Conservation (phyloP, 2,888 invertebrate species). For the Orthosia cruda region DNA sequence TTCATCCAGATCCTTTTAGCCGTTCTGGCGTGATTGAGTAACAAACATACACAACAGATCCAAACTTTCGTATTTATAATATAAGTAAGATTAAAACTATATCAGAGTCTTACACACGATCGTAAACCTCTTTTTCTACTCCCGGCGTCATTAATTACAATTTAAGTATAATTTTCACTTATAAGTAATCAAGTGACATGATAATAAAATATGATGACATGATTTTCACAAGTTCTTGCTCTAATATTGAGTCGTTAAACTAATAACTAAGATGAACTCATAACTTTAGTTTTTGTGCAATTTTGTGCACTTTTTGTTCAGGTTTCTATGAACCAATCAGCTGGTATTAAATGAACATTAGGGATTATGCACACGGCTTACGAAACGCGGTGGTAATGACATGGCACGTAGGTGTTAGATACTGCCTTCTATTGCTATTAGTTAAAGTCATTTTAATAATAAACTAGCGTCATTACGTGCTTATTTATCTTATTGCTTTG, state of each 20-base stretch:
- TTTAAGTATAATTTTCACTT: conserved; percentile 39
- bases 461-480: conserved; percentile 9
- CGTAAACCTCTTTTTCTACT: conserved; percentile 25
- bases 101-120: conserved; percentile 7
- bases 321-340: conserved; percentile 64
- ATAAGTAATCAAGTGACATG: conserved; percentile 46
- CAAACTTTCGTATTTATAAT: too few species aligned
- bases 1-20: too few species aligned
- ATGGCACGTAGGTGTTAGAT: conserved; percentile 41
- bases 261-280: conserved; percentile 63
- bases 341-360: conserved; percentile 67
- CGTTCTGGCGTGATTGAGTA: too few species aligned
- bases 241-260: conserved; percentile 63
- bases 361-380: conserved; percentile 58
- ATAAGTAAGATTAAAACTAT: background rate
- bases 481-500: conserved; percentile 11
- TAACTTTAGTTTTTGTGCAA: conserved; percentile 54
- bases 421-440: conserved; percentile 28
- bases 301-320: conserved; percentile 57
- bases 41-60: too few species aligned
- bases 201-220: conserved; percentile 47
- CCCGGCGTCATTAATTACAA: conserved; percentile 13
- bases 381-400: conserved; percentile 52
- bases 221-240: conserved; percentile 62
- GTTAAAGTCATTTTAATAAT: conserved; percentile 21